Conservation (phyloP, 2,113 vertebrate genomes). For the Girardinichthys multiradiatus region DNA sequence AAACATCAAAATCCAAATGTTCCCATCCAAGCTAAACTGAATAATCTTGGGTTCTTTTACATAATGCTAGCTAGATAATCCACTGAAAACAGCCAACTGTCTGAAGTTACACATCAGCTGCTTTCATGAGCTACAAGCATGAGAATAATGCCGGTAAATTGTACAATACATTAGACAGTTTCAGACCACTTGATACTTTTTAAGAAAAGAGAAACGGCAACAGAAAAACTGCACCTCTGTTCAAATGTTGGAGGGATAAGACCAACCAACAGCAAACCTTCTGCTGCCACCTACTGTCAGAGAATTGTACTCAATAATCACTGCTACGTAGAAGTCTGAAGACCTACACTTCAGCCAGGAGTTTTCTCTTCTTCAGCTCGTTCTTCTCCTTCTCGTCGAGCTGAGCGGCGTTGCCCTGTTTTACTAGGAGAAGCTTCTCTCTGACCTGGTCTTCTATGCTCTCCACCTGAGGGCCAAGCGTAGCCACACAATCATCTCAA, state of each 20-base stretch:
- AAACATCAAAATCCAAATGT: background rate
- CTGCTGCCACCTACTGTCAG: slow-evolving; percentile 52
- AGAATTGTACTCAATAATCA: background rate
- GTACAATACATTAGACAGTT: background rate
- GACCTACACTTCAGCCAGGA: slow-evolving; percentile 90
- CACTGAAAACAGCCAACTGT: background rate
- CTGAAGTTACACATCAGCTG: no score
- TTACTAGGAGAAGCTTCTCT: slow-evolving; percentile 81
- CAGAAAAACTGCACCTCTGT: no score
- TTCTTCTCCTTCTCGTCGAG: slow-evolving; percentile 88
- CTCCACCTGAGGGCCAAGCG: slow-evolving; percentile 78
- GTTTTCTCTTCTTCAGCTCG: slow-evolving; percentile 92
- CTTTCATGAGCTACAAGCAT: no score
- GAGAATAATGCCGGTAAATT: background rate
- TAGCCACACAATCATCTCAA: background rate
- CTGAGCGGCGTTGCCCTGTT: slow-evolving; percentile 60
- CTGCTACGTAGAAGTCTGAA: fast-evolving
- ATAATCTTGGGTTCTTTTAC: background rate
- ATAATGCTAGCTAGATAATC: background rate
- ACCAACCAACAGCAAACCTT: background rate
- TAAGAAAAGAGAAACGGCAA: no score
- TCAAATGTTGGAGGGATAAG: no score
- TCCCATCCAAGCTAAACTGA: background rate
- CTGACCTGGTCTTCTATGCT: slow-evolving; percentile 85
- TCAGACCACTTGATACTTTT: background rate